Percentiles rank a stretch among this genome's conserved stretches.
Conservation (phyloP, 2,888 invertebrate species). For the Tetragonula carbonaria region DNA sequence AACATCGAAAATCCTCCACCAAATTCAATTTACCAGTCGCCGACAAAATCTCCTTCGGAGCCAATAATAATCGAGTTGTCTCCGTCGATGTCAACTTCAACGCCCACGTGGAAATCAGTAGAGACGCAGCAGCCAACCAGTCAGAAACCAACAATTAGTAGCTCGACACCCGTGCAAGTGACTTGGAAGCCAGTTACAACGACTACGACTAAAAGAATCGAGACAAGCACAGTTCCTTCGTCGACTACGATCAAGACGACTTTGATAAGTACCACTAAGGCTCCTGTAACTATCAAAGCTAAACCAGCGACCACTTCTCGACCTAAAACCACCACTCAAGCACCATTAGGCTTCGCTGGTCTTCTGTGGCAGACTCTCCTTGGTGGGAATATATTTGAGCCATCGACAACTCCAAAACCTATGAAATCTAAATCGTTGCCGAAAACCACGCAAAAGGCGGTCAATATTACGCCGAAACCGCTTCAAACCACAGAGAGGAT, state of each 20-base stretch:
- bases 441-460: slow-evolving; percentile 62
- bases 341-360: slow-evolving; percentile 78
- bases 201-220: slow-evolving; percentile 47
- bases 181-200: slow-evolving; percentile 68
- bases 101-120: slow-evolving; percentile 62
- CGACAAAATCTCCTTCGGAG: slow-evolving; percentile 47
- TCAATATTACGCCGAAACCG: slow-evolving; percentile 83
- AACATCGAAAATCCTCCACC: slow-evolving; percentile 68
- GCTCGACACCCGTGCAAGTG: slow-evolving; percentile 44
- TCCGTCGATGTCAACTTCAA: slow-evolving; percentile 67
- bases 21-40: slow-evolving; percentile 66
- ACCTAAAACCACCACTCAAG: slow-evolving; percentile 81
- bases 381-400: slow-evolving; percentile 75
- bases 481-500: slow-evolving; percentile 80
- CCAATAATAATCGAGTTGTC: slow-evolving; percentile 78
- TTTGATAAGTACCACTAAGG: slow-evolving; percentile 67
- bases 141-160: slow-evolving; percentile 20
- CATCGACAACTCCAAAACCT: slow-evolving; percentile 58
- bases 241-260: slow-evolving; percentile 44
- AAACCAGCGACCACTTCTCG: slow-evolving; percentile 75
- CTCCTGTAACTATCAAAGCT: slow-evolving; percentile 66
- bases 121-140: slow-evolving; percentile 29
- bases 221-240: slow-evolving; percentile 39
- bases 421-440: slow-evolving; percentile 79
- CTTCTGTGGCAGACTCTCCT: slow-evolving; percentile 78